Conservation (phyloP, 2,797 vertebrate species). For the Bucorvus abyssinicus region DNA sequence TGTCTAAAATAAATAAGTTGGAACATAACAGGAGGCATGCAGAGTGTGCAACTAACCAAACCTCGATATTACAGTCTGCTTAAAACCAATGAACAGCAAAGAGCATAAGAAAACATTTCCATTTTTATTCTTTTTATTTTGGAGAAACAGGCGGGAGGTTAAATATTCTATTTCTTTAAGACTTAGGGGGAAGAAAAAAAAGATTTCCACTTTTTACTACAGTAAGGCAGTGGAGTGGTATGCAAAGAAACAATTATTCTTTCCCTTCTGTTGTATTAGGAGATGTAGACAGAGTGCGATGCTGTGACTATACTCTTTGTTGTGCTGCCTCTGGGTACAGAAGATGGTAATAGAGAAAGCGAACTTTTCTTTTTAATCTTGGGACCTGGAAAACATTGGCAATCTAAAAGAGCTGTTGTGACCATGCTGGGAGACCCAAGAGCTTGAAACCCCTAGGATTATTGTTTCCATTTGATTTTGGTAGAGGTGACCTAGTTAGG, state of each 20-base stretch:
- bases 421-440: neutral
- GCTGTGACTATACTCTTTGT: neutral
- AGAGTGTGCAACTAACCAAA: neutral
- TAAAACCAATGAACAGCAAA: conserved; percentile 38
- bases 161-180: conserved; percentile 15
- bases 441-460: neutral
- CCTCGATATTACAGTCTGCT: neutral
- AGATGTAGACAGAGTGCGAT: neutral
- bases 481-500: conserved; percentile 32
- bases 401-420: conserved; percentile 5
- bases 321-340: neutral
- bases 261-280: neutral
- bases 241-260: neutral
- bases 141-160: neutral
- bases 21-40: neutral
- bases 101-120: neutral
- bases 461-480: conserved; percentile 37
- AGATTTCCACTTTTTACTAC: neutral
- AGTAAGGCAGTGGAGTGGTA: neutral
- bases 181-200: neutral
- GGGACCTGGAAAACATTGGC: neutral
- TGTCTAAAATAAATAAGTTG: conserved; percentile 10
- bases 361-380: neutral
- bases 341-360: neutral
- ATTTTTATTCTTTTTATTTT: conserved; percentile 26